These are phyloP conservation scores for Ochropleura leucogaster DNA, from an alignment of 2,888 invertebrate genomes.

Conservation along the genomic window DNA sequence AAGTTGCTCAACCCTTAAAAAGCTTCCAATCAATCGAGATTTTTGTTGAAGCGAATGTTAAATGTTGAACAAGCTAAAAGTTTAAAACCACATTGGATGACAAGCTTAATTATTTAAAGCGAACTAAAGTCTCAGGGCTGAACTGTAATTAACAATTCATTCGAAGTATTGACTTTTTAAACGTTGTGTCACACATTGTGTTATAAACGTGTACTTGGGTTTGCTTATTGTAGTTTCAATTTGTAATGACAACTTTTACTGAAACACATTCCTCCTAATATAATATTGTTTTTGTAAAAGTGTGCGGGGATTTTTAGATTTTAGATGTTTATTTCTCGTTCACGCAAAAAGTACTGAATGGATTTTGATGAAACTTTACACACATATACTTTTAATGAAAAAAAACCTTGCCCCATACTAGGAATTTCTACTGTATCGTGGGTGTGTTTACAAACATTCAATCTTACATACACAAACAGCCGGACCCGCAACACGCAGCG, in stretches of 20 bases:
- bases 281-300: no score
- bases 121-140: slow-evolving; percentile 33
- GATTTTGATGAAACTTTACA: no score
- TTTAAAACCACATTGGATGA: slow-evolving; percentile 15
- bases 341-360: no score
- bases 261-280: neutral
- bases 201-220: neutral
- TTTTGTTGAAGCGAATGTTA: neutral
- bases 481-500: no score
- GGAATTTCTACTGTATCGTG: no score
- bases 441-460: no score
- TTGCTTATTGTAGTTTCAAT: neutral
- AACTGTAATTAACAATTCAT: slow-evolving; percentile 50
- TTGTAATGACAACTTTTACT: neutral
- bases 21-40: slow-evolving; percentile 11
- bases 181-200: neutral
- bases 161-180: slow-evolving; percentile 32
- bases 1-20: neutral
- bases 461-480: no score
- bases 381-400: no score
- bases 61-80: slow-evolving; percentile 28
- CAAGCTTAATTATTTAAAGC: slow-evolving; percentile 29
- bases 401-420: no score
- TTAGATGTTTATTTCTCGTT: no score
- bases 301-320: no score